Evolutionary conservation across 2,113 vertebrate species (phyloP).

Genomic region (Cottus gobio): DNA sequence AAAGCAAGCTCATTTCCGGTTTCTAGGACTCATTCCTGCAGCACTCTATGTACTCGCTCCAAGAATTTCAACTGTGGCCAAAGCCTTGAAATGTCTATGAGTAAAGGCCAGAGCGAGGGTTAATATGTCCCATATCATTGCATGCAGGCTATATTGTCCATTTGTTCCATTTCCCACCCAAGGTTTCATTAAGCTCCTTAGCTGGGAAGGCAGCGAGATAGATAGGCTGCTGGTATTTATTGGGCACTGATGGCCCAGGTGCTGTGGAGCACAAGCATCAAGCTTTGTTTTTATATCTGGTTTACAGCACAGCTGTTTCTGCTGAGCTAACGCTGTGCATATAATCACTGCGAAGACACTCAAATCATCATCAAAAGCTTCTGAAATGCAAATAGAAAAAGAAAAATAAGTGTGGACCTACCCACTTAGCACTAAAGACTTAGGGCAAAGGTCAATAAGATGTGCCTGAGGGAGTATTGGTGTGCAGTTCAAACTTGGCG

Average conservation of each 20-base stretch:
- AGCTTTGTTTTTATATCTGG: slow-evolving; percentile 78
- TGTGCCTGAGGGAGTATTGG: slow-evolving; percentile 46
- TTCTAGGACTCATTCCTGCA: background rate
- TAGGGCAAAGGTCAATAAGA: slow-evolving; percentile 47
- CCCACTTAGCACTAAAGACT: slow-evolving; percentile 2
- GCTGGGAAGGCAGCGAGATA: slow-evolving; percentile 49
- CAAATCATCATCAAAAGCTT: slow-evolving; percentile 75
- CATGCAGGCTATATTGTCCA: slow-evolving; percentile 39
- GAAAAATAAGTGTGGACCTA: slow-evolving; percentile 4
- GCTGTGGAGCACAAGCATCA: slow-evolving; percentile 71
- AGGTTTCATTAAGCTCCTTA: slow-evolving; percentile 68
- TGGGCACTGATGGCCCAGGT: slow-evolving; percentile 80
- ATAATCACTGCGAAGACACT: slow-evolving; percentile 74
- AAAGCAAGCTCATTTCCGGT: background rate
- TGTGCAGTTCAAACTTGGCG: slow-evolving; percentile 12
- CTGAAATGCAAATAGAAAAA: slow-evolving; percentile 45
- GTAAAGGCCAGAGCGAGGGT: slow-evolving; percentile 55
- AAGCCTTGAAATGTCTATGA: slow-evolving; percentile 47
- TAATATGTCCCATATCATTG: slow-evolving; percentile 55
- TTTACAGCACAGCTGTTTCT: slow-evolving; percentile 84
- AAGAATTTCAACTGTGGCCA: slow-evolving; percentile 49
- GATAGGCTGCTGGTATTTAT: slow-evolving; percentile 77
- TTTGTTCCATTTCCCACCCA: slow-evolving; percentile 40
- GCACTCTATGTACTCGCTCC: background rate
- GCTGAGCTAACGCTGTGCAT: slow-evolving; percentile 60